Base-by-base conservation (phyloP, 2,888 invertebrate species). In the Cephus nigrinus region DNA sequence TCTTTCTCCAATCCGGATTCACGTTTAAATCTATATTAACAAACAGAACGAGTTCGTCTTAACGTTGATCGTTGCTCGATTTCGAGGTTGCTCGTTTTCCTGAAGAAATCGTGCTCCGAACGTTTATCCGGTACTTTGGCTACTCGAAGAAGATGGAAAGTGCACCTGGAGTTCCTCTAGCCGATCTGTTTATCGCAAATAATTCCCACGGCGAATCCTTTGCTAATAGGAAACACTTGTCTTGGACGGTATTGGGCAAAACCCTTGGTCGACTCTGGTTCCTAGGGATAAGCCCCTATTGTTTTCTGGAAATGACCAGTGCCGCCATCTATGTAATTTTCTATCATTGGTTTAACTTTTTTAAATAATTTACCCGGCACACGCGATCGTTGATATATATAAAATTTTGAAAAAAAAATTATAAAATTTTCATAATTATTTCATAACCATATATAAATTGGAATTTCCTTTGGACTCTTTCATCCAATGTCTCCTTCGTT, bases 111-210 rank as follows among this genome's bases (percentile, higher is more conserved):
- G 80, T 81, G 80, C 80, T 75, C 69, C 34, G 30, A 30, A 40
- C 34, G 79, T 77, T 82, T 75, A 81, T 81, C 80, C 79, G 78
- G 74, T 74, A 81, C 80, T 81, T 81, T 69, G 73, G 75, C 74
- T 68, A 69, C 71, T 31, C 69, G 73, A 68, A 33, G 35, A n/a
- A 69, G 32, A 75, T 23, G 30, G 69, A 78, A 69, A 68, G 34
- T 34, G 72, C 75, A 12, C 73, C 40, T 55, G 40, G 40, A 55
- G 23, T 23, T 23, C 40, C 15, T 40, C 32, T 11, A 30, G 71
- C 71, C 80, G 81, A 82, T 85, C 80, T 85, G 84, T 86, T 86
- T 87, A 83, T 84, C 82, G 81, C 76, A 83, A 85, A 84, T 86
- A 84, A 84, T 84, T 84, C 81, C 78, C 55, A 68, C 71, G 1